A percentile compares a stretch with the other conserved stretches of the same genome.
Evolutionary conservation across 2,888 invertebrate species (phyloP).

Genomic region (Andricus curvator): DNA sequence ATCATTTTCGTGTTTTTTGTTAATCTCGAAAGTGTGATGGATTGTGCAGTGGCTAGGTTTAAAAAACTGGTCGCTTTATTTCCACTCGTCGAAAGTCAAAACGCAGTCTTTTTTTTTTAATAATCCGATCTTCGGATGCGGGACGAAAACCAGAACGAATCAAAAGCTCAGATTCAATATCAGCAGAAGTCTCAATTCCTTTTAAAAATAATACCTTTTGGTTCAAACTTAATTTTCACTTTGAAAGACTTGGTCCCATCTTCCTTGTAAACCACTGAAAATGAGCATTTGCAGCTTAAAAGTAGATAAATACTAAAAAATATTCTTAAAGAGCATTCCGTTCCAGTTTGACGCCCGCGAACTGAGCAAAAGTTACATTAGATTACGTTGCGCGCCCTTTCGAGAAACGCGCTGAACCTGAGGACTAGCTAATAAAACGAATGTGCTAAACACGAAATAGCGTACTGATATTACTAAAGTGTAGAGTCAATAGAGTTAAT

Average conservation of each 20-base stretch:
- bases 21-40: constrained; percentile 40
- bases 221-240: background rate
- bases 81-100: background rate
- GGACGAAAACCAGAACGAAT: constrained; percentile 37
- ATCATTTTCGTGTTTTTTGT: constrained; percentile 70
- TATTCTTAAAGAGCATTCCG: constrained; percentile 40
- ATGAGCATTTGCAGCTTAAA: constrained; percentile 37
- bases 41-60: constrained; percentile 24
- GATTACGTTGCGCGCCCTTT: constrained; percentile 47
- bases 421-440: constrained; percentile 71
- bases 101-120: constrained; percentile 11
- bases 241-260: constrained; percentile 36
- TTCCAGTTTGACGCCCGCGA: constrained; percentile 33
- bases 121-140: background rate
- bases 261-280: background rate
- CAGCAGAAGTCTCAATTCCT: background rate
- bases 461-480: constrained; percentile 59
- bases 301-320: constrained; percentile 45
- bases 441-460: constrained; percentile 67
- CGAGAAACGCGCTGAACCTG: constrained; percentile 38
- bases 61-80: constrained; percentile 10
- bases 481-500: constrained; percentile 65
- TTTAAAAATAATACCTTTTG: background rate
- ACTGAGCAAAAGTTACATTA: constrained; percentile 40
- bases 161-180: background rate